Conservation (phyloP, 2,113 vertebrate species). For the Pygoscelis adeliae region DNA sequence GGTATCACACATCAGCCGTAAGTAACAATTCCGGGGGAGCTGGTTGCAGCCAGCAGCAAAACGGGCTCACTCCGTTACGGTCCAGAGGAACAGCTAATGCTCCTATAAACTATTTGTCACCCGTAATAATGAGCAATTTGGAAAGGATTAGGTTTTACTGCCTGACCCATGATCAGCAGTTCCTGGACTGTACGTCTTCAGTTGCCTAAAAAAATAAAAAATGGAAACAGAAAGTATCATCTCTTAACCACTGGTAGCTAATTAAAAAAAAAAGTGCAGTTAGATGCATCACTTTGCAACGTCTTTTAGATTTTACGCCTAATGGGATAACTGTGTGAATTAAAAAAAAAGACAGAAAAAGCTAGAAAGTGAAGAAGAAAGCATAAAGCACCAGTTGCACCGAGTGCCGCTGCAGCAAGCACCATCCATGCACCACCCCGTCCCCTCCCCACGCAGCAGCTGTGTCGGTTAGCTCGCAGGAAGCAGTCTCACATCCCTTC, state of each 20-base stretch:
- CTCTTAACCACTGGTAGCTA: neutral
- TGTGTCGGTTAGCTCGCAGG: fast-evolving
- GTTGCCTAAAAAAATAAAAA: neutral
- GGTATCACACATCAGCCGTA: neutral
- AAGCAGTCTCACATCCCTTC: neutral
- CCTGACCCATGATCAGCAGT: neutral
- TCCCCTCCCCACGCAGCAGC: neutral
- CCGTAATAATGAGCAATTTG: neutral
- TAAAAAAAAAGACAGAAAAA: neutral
- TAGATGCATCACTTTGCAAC: too few species aligned
- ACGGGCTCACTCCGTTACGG: neutral
- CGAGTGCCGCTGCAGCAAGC: neutral
- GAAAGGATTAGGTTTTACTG: neutral
- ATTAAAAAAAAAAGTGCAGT: too few species aligned
- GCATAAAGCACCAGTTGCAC: neutral
- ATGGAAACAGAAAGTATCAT: neutral
- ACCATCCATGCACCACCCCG: fast-evolving
- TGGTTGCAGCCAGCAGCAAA: neutral
- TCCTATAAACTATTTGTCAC: slow-evolving; percentile 23
- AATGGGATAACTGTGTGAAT: neutral
- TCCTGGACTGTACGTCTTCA: neutral
- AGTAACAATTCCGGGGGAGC: neutral
- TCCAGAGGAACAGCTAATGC: neutral
- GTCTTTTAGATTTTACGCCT: neutral
- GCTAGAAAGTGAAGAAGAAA: neutral